Percentiles rank a stretch among this genome's conserved stretches.
Evolutionary conservation across 2,888 invertebrate genomes (phyloP).

Genomic region (Onthophagus sagittarius): DNA sequence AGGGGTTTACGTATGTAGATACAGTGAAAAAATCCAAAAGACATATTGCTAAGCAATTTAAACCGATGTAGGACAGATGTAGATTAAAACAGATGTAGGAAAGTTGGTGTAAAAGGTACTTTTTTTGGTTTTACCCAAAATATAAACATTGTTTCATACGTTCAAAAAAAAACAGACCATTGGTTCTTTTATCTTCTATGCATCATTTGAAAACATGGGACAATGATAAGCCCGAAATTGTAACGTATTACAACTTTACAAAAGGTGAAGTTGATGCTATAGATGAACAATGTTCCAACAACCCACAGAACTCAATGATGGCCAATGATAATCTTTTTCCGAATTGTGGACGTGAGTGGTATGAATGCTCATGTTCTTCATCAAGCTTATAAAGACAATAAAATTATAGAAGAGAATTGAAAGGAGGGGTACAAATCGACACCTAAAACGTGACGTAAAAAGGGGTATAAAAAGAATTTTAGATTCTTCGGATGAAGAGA

Average conservation of each 20-base stretch:
- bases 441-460: no score
- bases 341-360: conserved; percentile 14
- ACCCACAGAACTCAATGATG: conserved; percentile 18
- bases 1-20: conserved; percentile 28
- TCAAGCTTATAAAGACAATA: background rate
- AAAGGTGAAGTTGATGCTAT: conserved; percentile 16
- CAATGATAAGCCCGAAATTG: no score
- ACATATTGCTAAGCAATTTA: conserved; percentile 34
- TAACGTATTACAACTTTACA: background rate
- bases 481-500: no score
- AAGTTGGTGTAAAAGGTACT: conserved; percentile 14
- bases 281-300: conserved; percentile 22
- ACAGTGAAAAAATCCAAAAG: conserved; percentile 35
- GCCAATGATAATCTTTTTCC: conserved; percentile 17
- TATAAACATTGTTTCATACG: conserved; percentile 29
- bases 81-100: conserved; percentile 23
- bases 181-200: conserved; percentile 21
- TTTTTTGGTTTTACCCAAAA: conserved; percentile 31
- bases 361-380: conserved; percentile 14
- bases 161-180: conserved; percentile 28
- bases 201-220: conserved; percentile 20
- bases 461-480: background rate
- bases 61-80: no score
- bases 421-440: background rate
- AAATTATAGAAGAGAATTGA: background rate